Evolutionary conservation across 2,113 vertebrate species (phyloP), one percentile per base, ranked within the genome.

Genomic region (Vulpes vulpes): DNA sequence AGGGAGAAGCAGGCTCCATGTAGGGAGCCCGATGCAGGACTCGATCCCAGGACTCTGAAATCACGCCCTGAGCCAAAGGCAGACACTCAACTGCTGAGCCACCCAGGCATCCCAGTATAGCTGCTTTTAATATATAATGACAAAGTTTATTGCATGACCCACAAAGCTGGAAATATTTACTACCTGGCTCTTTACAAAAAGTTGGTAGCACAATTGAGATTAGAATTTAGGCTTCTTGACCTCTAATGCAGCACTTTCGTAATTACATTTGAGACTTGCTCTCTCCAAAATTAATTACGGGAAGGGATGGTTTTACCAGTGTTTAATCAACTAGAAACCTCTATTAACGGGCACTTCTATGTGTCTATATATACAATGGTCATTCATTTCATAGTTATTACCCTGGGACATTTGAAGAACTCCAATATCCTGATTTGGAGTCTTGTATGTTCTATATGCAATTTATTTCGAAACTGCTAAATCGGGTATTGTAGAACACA

Each of bases 401-500:
- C 59, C 23, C 73, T 64, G 90, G 92, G 55, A 64, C 55, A 94
- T 62, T 49, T 89, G 89, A 74, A 92, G 73, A 73, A 80, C 60
- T 89, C n/a, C 65, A 85, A 83, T 92, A 86, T 86, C 14, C 60
- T 87, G 91, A 96, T 73, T 89, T 97, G 59, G 38, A 91, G 8
- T 83, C 62, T 74, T 89, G 23, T 17, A 95, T 69, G 22, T 79
- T 96, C 87, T 96, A 78, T 78, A 92, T 96, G 35, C 25, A 51
- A 88, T 94, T 96, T 87, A 27, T 96, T 90, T 96, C 0, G 1
- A 92, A 98, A 98, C 94, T 89, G 86, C 51, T 97, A 97, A 95
- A 89, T 81, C 0, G 15, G 53, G 86, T 92, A 79, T 95, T 69
- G 53, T 64, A 59, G 65, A 93, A 95, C 79, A 89, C 69, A 64